Base-by-base conservation (phyloP, 2,797 vertebrate species). In the Mus minutoides region DNA sequence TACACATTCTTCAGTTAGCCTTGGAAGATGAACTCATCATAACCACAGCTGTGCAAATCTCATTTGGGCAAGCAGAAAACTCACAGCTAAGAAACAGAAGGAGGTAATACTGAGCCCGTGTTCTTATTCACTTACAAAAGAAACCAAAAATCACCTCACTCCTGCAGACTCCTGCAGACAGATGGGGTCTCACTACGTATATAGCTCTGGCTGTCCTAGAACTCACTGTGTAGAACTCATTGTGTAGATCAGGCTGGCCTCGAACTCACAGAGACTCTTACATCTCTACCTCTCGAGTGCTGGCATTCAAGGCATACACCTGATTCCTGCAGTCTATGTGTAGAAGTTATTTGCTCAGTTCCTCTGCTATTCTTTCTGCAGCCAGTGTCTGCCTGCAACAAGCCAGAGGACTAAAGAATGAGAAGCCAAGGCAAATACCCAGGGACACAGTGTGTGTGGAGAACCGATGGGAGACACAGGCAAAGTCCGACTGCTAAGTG, bases 1-100 rank as follows among this genome's bases (percentile, higher is more conserved):
- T 17, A 1, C 12, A 13, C 46, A 19, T 67, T 71, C 56, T 64
- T 92, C 92, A 88, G 52, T 75, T 58, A 17, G 64, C 94, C n/a
- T 24, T 80, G 62, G 67, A 88, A 91, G 87, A 79, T 46, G 60
- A 92, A 93, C 90, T 77, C 24, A 76, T 58, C 52, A 34, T 0
- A 58, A 76, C 60, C 90, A 40, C 58, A 83, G 34, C 64, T 85
- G 7, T n/a, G 31, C 52, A 93, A 73, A 52, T 93, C 80, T 88
- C 78, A 34, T 62, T 84, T 52, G 4, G 56, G 40, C 69, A 87
- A 31, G 29, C 24, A 52, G 37, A 94, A 88, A 93, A 83, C 49
- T 6, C 78, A 88, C 54, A 2, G 1, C 29, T 80, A 85, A 88
- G 80, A 94, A 94, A 89, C 34, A 40, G 11, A 49, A 87, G 78